These are phyloP conservation scores for Engystomops pustulosus DNA, from an alignment of 2,113 vertebrate genomes.

Conservation along the genomic window DNA sequence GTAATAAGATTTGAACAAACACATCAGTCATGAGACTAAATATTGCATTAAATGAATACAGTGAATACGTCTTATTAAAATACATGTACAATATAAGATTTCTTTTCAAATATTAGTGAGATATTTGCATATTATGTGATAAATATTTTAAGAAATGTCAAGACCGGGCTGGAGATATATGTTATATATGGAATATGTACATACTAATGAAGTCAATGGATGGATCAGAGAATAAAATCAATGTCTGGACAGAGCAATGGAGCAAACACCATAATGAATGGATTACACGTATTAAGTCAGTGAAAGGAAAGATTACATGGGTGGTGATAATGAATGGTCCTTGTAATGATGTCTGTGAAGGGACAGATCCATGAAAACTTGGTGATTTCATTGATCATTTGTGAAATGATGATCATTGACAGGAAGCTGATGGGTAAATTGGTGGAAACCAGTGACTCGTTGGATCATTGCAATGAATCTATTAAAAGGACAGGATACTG, in stretches of 20 bases:
- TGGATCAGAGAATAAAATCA: slow-evolving; percentile 1
- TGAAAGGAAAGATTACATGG: background rate
- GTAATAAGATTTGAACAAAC: no score
- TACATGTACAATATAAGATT: no score
- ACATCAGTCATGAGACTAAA: no score
- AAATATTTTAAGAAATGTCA: background rate
- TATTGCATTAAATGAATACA: no score
- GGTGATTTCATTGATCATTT: background rate
- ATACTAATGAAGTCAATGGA: background rate
- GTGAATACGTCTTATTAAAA: no score
- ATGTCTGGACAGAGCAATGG: background rate
- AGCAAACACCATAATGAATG: background rate
- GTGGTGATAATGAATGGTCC: background rate
- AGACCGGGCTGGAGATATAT: no score
- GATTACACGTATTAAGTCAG: background rate
- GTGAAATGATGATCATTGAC: background rate
- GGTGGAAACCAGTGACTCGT: background rate
- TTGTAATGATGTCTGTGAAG: background rate
- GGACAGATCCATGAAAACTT: background rate
- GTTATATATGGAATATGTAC: background rate
- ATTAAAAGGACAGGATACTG: background rate
- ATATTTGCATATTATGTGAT: no score
- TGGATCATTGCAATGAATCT: no score
- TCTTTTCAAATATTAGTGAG: no score
- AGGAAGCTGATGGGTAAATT: background rate